A percentile compares a stretch with the other conserved stretches of the same genome.
These are phyloP conservation scores for Lomographa bimaculata DNA, from an alignment of 2,888 invertebrate genomes.

Conservation along the genomic window DNA sequence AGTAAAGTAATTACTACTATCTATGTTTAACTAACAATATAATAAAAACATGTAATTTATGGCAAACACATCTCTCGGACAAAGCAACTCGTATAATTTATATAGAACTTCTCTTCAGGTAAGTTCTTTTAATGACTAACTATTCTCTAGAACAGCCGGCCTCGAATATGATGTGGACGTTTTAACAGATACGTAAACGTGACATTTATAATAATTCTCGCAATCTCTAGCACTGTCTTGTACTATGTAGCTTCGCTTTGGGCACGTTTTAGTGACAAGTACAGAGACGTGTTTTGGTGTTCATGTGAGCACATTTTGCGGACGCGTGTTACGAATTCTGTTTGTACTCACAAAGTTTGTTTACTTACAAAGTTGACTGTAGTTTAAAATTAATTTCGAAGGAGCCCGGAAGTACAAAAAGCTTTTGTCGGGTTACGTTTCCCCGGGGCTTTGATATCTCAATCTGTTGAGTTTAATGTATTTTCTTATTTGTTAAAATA, in stretches of 20 bases:
- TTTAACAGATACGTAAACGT: no score
- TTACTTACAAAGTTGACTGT: slow-evolving; percentile 24
- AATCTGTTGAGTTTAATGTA: slow-evolving; percentile 6
- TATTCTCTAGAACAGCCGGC: no score
- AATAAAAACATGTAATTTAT: no score
- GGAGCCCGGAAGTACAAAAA: slow-evolving; percentile 19
- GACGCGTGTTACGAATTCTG: slow-evolving; percentile 32
- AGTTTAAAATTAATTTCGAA: slow-evolving; percentile 27
- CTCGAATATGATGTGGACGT: no score
- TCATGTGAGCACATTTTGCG: slow-evolving; percentile 29
- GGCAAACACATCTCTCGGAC: no score
- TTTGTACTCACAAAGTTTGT: slow-evolving; percentile 27
- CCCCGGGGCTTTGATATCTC: slow-evolving; percentile 9
- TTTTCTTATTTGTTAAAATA: neutral
- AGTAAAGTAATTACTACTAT: no score
- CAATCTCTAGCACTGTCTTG: slow-evolving; percentile 7
- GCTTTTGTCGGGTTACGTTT: slow-evolving; percentile 21
- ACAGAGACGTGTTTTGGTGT: slow-evolving; percentile 29
- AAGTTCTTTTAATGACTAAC: no score
- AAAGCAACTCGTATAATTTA: no score
- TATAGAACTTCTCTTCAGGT: no score
- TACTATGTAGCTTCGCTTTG: slow-evolving; percentile 7
- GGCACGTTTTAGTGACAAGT: slow-evolving; percentile 29
- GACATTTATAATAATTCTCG: no score
- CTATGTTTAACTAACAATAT: no score